phyloP scores from a whole-genome alignment of 2,797 vertebrate genomes.

The Steatocranus sp. region DNA sequence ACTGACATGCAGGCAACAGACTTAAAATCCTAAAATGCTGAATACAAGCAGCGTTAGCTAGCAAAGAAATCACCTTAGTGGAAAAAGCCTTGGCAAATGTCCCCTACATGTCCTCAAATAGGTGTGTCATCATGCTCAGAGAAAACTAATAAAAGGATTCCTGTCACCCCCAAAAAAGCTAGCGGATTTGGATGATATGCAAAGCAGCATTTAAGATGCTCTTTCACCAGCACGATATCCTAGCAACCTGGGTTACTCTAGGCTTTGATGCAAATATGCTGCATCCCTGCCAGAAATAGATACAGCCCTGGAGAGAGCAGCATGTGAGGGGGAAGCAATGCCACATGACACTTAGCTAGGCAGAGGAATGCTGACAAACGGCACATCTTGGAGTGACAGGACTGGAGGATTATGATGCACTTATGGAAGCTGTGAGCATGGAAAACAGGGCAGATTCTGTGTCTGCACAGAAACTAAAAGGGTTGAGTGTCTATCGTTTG shows the following conservation, averaged over 20 bases:
- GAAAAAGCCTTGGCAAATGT: not conserved
- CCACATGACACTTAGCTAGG: constrained; percentile 39
- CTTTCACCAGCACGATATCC: constrained; percentile 48
- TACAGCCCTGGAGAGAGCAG: constrained; percentile 51
- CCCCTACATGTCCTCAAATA: not conserved
- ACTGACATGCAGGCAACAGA: constrained; percentile 22
- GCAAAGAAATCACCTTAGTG: not conserved
- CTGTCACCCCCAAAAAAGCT: not conserved
- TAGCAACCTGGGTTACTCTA: constrained; percentile 64
- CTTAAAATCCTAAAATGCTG: constrained; percentile 16
- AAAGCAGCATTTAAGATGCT: constrained; percentile 33
- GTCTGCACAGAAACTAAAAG: not conserved
- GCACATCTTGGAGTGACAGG: constrained; percentile 8
- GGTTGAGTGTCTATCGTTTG: not conserved
- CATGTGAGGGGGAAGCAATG: constrained; percentile 21
- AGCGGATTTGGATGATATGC: constrained; percentile 42
- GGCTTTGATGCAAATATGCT: constrained; percentile 53
- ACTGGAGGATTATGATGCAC: not conserved
- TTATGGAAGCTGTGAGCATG: not conserved
- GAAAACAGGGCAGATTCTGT: not conserved
- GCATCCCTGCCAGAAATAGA: constrained; percentile 68
- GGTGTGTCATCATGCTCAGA: constrained; percentile 4
- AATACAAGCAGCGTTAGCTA: constrained; percentile 7
- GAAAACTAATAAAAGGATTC: constrained; percentile 18
- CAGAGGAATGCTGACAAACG: constrained; percentile 13